Percentiles rank a stretch among this genome's conserved stretches.
Conservation (phyloP, 2,797 vertebrate genomes). For the Columba guinea region DNA sequence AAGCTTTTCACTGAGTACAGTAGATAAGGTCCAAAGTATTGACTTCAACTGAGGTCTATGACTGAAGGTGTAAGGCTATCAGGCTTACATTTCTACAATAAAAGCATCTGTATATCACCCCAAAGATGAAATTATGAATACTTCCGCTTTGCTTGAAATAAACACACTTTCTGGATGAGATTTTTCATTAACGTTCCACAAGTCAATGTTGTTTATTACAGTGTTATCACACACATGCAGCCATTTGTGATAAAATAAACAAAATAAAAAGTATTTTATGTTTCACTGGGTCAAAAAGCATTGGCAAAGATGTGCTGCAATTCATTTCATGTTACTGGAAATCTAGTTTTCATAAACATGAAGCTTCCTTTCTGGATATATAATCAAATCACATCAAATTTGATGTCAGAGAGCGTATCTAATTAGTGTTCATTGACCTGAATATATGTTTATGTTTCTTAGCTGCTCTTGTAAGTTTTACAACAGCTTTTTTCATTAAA, state of each 20-base stretch:
- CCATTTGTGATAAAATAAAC: slow-evolving; percentile 1
- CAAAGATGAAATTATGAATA: neutral
- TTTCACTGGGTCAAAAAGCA: neutral
- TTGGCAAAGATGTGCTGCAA: neutral
- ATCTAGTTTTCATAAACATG: neutral
- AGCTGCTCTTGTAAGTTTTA: neutral
- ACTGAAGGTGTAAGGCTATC: neutral
- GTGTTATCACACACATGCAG: neutral
- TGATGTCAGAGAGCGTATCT: neutral
- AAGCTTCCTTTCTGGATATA: slow-evolving; percentile 13
- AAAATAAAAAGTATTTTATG: neutral
- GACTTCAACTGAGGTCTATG: neutral
- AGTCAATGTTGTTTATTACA: neutral
- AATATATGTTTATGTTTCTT: slow-evolving; percentile 7
- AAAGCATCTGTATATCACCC: neutral
- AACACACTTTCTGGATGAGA: neutral
- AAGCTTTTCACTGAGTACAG: neutral
- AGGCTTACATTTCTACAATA: neutral
- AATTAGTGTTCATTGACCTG: slow-evolving; percentile 3
- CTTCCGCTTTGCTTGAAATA: neutral
- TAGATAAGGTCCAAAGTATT: neutral
- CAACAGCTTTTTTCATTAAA: neutral
- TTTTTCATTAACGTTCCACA: neutral
- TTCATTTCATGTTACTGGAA: slow-evolving; percentile 3
- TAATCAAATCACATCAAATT: neutral